Evolutionary conservation across 2,113 vertebrate genomes (phyloP).

Genomic region (Oryzias melastigma): DNA sequence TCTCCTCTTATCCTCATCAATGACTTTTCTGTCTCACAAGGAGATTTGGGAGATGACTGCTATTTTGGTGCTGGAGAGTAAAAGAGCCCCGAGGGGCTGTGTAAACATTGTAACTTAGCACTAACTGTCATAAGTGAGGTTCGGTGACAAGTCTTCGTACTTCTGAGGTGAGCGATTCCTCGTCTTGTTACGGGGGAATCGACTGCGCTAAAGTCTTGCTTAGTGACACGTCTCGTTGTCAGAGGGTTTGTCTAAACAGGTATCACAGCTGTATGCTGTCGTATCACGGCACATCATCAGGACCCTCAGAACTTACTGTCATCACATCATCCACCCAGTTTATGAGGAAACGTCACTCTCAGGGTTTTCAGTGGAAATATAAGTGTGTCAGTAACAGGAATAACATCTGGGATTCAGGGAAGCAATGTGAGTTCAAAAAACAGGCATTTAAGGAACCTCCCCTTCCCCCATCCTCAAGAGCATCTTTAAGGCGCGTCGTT

Average conservation of each 20-base stretch:
- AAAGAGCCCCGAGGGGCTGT: slow-evolving; percentile 58
- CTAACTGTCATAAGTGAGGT: slow-evolving; percentile 58
- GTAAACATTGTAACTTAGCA: slow-evolving; percentile 64
- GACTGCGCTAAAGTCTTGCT: slow-evolving; percentile 63
- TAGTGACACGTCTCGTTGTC: slow-evolving; percentile 67
- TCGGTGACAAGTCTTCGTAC: slow-evolving; percentile 47
- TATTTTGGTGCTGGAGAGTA: slow-evolving; percentile 70
- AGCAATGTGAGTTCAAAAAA: slow-evolving; percentile 60
- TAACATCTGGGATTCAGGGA: slow-evolving; percentile 53
- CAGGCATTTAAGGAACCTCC: slow-evolving; percentile 51
- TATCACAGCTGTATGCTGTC: slow-evolving; percentile 73
- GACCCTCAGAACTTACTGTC: slow-evolving; percentile 66
- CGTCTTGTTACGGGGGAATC: slow-evolving; percentile 61
- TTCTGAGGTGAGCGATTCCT: slow-evolving; percentile 59
- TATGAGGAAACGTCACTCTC: slow-evolving; percentile 50
- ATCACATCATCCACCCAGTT: slow-evolving; percentile 54
- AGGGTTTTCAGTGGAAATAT: slow-evolving; percentile 46
- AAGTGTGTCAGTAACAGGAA: slow-evolving; percentile 60
- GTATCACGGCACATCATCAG: slow-evolving; percentile 57
- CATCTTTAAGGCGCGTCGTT: slow-evolving; percentile 73
- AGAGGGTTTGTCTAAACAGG: slow-evolving; percentile 72
- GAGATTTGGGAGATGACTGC: slow-evolving; percentile 69
- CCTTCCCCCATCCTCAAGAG: slow-evolving; percentile 57
- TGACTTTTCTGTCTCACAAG: slow-evolving; percentile 60
- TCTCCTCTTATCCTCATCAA: slow-evolving; percentile 67